Conservation (phyloP, 2,888 invertebrate species). For the Liopterus haemorrhoidalis region DNA sequence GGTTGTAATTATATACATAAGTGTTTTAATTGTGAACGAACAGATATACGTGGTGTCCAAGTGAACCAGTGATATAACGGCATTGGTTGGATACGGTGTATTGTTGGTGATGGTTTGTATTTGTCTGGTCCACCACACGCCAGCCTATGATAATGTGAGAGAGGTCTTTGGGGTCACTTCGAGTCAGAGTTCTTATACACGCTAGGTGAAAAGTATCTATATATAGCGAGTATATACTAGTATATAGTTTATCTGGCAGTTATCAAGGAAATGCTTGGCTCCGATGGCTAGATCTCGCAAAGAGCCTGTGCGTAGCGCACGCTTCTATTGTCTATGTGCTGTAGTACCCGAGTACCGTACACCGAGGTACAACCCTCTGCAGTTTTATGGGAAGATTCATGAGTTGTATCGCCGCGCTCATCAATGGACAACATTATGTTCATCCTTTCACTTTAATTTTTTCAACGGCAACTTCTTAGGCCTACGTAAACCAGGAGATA, state of each 20-base stretch:
- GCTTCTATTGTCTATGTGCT: too few species aligned
- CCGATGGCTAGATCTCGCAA: background rate
- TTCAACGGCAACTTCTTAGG: too few species aligned
- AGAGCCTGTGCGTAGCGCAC: too few species aligned
- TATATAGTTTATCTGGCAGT: conserved; percentile 10
- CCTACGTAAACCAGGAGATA: too few species aligned
- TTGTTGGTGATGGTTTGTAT: conserved; percentile 31
- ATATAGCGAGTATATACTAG: too few species aligned
- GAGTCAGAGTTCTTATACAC: conserved; percentile 45
- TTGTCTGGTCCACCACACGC: conserved; percentile 40
- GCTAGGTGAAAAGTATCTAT: conserved; percentile 26
- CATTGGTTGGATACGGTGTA: conserved; percentile 25
- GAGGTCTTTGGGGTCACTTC: conserved; percentile 45
- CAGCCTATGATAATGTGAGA: conserved; percentile 46
- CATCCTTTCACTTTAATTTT: too few species aligned
- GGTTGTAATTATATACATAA: conserved; percentile 46
- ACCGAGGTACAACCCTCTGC: too few species aligned
- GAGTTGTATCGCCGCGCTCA: too few species aligned
- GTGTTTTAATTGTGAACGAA: conserved; percentile 47
- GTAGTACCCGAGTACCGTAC: too few species aligned
- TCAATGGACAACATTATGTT: too few species aligned
- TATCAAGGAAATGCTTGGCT: conserved; percentile 19
- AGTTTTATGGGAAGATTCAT: too few species aligned
- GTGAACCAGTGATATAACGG: conserved; percentile 35
- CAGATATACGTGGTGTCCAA: conserved; percentile 42